phyloP scores from a whole-genome alignment of 2,113 vertebrate genomes.

The Seriola quinqueradiata region DNA sequence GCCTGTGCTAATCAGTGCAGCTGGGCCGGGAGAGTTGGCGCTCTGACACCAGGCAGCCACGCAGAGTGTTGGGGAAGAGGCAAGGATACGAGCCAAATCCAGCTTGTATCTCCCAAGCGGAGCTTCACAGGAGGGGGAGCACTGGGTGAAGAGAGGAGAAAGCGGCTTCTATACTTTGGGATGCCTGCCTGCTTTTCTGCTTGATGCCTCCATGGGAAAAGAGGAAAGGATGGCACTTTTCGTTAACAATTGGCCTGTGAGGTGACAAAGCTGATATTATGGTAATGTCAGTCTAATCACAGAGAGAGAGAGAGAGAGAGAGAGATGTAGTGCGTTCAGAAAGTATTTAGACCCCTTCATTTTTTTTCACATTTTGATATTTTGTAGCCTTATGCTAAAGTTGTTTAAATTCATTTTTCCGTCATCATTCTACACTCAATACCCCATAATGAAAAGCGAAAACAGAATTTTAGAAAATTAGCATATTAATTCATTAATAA shows the following conservation, averaged over 20 bases:
- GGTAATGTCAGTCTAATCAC: constrained; percentile 84
- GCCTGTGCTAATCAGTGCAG: constrained; percentile 89
- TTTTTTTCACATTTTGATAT: no score
- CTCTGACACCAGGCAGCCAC: constrained; percentile 84
- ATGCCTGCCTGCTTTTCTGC: constrained; percentile 53
- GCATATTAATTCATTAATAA: no score
- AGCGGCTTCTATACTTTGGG: constrained; percentile 74
- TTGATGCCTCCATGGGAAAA: constrained; percentile 65
- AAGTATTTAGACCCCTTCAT: no score
- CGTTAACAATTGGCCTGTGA: constrained; percentile 79
- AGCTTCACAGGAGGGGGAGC: constrained; percentile 52
- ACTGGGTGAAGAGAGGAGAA: constrained; percentile 57
- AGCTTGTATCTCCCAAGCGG: constrained; percentile 85
- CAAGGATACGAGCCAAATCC: constrained; percentile 84
- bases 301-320: constrained; percentile 59
- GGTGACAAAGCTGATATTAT: constrained; percentile 84
- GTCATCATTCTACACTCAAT: no score
- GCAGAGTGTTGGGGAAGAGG: constrained; percentile 79
- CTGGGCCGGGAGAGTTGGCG: constrained; percentile 89
- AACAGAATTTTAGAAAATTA: no score
- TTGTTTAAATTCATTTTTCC: no score
- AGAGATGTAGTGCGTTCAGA: no score
- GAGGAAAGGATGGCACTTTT: constrained; percentile 72
- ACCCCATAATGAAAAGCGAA: no score
- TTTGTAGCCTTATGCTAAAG: no score